These are phyloP conservation scores for Pentamera pediparva DNA, from an alignment of 53 echinoderm and acorn worm genomes.

Conservation along the genomic window DNA sequence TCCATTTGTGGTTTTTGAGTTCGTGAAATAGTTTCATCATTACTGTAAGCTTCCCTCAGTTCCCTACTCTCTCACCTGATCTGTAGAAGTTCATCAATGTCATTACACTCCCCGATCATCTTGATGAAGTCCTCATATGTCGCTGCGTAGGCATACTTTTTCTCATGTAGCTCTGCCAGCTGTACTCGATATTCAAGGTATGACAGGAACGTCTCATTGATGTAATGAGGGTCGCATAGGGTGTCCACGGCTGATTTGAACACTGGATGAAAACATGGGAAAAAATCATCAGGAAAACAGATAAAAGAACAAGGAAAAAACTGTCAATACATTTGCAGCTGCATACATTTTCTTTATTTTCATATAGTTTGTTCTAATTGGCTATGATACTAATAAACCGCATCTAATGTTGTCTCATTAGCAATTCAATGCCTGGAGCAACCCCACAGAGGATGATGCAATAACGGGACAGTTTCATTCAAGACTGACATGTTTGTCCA, in stretches of 20 bases:
- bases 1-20: too few species aligned
- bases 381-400: too few species aligned
- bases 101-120: conserved; percentile 73
- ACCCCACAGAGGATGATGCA: too few species aligned
- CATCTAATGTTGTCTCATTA: too few species aligned
- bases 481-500: too few species aligned
- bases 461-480: too few species aligned
- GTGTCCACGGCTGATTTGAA: conserved; percentile 77
- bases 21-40: too few species aligned
- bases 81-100: conserved; percentile 83
- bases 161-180: conserved; percentile 81
- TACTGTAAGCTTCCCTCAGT: too few species aligned
- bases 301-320: background rate
- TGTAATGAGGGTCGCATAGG: conserved; percentile 85
- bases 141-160: conserved; percentile 81
- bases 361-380: too few species aligned
- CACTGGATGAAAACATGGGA: conserved; percentile 32
- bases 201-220: conserved; percentile 73
- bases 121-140: conserved; percentile 95
- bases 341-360: too few species aligned
- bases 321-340: background rate
- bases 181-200: conserved; percentile 70
- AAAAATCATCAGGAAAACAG: too few species aligned
- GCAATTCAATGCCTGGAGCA: too few species aligned
- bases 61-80: conserved; percentile 74